Evolutionary conservation across 2,797 vertebrate species (phyloP).

Genomic region (Erithacus rubecula): DNA sequence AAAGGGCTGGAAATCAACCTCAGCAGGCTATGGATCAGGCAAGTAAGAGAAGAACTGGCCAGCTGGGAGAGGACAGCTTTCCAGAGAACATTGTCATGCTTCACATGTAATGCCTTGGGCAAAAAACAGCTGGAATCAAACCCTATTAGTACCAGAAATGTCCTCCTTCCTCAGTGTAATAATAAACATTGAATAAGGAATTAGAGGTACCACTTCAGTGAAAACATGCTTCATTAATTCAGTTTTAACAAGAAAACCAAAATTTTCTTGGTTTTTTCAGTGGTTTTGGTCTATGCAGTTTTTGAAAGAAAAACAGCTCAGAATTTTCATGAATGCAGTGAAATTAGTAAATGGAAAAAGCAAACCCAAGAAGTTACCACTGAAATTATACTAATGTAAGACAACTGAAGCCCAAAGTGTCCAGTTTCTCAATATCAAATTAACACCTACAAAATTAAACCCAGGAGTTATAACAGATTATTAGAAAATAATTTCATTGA

Average conservation of each 20-base stretch:
- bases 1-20: neutral
- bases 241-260: neutral
- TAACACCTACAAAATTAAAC: neutral
- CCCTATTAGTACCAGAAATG: neutral
- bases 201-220: neutral
- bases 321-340: neutral
- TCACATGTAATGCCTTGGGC: neutral
- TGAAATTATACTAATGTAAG: neutral
- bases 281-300: neutral
- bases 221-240: neutral
- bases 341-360: neutral
- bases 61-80: neutral
- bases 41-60: neutral
- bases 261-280: neutral
- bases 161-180: neutral
- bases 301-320: neutral
- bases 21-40: neutral
- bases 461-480: neutral
- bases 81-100: neutral
- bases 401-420: neutral
- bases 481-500: neutral
- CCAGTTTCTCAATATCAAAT: neutral
- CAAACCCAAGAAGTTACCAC: neutral
- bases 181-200: neutral
- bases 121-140: neutral